Percentiles rank a stretch among this genome's conserved stretches.
phyloP scores from a whole-genome alignment of 1,140 invertebrate species.

The Drosophila tani region DNA sequence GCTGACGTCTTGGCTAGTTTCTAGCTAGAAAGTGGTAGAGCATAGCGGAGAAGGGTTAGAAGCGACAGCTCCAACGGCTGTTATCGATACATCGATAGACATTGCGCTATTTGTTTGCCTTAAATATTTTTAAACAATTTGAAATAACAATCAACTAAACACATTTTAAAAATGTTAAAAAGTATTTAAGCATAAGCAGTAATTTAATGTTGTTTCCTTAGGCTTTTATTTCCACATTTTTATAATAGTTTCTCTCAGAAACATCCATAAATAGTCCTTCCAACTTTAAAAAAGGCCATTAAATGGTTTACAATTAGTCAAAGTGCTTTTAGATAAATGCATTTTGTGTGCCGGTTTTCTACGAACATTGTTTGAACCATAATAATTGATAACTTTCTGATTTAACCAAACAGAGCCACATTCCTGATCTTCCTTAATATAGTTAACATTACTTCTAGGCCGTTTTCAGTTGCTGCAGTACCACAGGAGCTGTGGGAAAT shows the following conservation, averaged over 20 bases:
- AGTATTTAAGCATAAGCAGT: no score
- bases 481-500: constrained; percentile 52
- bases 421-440: constrained; percentile 6
- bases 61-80: background rate
- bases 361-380: constrained; percentile 12
- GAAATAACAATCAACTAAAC: no score
- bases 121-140: background rate
- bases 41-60: background rate
- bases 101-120: background rate
- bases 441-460: constrained; percentile 34
- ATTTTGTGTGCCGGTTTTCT: constrained; percentile 32
- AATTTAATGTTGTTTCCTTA: background rate
- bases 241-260: background rate
- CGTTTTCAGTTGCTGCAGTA: constrained; percentile 61
- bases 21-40: background rate
- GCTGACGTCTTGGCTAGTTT: constrained; percentile 25
- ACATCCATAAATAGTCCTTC: constrained; percentile 2
- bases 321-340: constrained; percentile 63
- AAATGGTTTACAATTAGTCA: constrained; percentile 10
- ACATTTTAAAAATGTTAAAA: background rate
- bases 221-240: constrained; percentile 16
- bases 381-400: constrained; percentile 15
- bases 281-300: constrained; percentile 15
- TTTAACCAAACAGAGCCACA: background rate
- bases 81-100: constrained; percentile 4